Evolutionary conservation across 1,140 invertebrate genomes (phyloP).

Genomic region (Achroia grisella): DNA sequence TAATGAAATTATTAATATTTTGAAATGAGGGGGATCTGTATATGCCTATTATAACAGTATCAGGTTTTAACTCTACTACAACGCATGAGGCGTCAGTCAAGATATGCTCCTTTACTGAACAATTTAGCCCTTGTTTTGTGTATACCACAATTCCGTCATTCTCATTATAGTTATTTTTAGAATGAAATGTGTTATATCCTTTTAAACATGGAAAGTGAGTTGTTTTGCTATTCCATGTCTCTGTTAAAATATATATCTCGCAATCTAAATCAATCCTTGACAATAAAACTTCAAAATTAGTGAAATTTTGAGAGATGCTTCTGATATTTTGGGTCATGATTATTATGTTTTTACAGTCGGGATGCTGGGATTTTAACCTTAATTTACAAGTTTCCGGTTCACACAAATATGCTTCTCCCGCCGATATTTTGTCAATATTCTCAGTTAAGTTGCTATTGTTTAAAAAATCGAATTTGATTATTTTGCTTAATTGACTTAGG

Average conservation of each 20-base stretch:
- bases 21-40: constrained; percentile 16
- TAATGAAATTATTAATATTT: constrained; percentile 11
- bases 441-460: neutral
- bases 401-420: neutral
- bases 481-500: neutral
- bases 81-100: constrained; percentile 15
- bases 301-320: neutral
- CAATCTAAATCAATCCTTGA: neutral
- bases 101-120: constrained; percentile 8
- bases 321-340: neutral
- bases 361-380: neutral
- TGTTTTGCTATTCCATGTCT: neutral
- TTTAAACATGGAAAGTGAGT: neutral
- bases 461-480: neutral
- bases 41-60: constrained; percentile 11
- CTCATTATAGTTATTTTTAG: constrained; percentile 1
- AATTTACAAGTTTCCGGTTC: neutral
- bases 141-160: constrained; percentile 7
- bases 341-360: too few relatives aligned
- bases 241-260: neutral
- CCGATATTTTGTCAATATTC: neutral
- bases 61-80: constrained; percentile 4
- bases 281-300: neutral
- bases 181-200: neutral
- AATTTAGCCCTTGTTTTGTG: neutral